Evolutionary conservation across 1,140 invertebrate genomes (phyloP).

Genomic region (Nasonia longicornis): DNA sequence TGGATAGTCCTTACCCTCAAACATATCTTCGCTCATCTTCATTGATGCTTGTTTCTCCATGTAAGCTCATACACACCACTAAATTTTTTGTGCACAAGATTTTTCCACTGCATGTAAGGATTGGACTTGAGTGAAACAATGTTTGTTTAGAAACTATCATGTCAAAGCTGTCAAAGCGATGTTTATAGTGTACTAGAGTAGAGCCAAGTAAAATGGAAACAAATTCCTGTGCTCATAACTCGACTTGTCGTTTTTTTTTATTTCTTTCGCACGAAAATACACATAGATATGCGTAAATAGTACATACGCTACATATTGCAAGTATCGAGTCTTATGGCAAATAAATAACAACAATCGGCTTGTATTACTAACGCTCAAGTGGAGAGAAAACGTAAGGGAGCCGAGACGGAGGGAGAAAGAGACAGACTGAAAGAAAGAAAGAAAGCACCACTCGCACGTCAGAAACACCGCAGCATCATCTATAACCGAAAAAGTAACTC

Average conservation of each 20-base stretch:
- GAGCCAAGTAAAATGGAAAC: neutral
- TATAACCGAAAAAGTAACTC: neutral
- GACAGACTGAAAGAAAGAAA: neutral
- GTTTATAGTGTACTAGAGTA: neutral
- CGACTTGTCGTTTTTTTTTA: neutral
- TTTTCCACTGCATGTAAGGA: neutral
- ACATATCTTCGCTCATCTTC: slow-evolving; percentile 67
- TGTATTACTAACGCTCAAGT: neutral
- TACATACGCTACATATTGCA: neutral
- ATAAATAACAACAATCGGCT: neutral
- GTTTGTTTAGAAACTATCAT: neutral
- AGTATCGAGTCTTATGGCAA: neutral
- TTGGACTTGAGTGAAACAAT: neutral
- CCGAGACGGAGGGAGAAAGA: no score
- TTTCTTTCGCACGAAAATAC: neutral
- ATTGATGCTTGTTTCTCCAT: slow-evolving; percentile 45
- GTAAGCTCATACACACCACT: slow-evolving; percentile 21
- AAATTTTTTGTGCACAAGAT: slow-evolving; percentile 9
- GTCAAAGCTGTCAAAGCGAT: neutral
- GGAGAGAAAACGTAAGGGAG: neutral
- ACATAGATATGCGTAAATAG: neutral
- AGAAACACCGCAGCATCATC: neutral
- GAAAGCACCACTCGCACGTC: neutral
- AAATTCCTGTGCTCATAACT: neutral
- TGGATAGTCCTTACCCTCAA: slow-evolving; percentile 72